Base-by-base conservation (phyloP, 2,113 vertebrate species). In the Oncorhynchus kisutch region DNA sequence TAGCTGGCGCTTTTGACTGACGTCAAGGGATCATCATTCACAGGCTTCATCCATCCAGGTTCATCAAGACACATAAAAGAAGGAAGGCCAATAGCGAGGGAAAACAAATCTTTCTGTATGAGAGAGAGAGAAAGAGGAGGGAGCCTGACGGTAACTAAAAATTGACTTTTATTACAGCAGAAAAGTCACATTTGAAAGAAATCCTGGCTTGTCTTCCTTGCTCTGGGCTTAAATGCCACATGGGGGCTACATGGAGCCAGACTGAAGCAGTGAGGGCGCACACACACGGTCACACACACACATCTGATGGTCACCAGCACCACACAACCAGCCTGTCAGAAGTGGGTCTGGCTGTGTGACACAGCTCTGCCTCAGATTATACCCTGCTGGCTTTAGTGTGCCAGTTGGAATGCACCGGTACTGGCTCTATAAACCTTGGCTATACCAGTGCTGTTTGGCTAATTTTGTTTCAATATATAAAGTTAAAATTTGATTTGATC, bases 321-420 rank as follows among this genome's bases (percentile, higher is more conserved):
- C 31, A 70, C 64, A 59, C 25, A 49, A 0, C 12, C 59, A 62
- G 49, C 4, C 72, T 64, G 78, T 78, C 74, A 82, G 31, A 69
- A 20, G 24, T 25, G 49, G 73, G 54, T 49, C 70, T 57, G 70
- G 69, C 69, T 71, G 73, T 34, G 65, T 70, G 67, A 84, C 74
- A 77, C n/a, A 70, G 75, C 45, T 6, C 69, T 59, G 60, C 73
- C 66, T 80, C 76, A 75, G 66, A 81, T 71, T 24, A 73, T 70
- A 60, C 72, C 72, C 78, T 81, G 79, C 78, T 34, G 39, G 62
- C 62, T 62, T 78, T 67, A 82, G 77, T 71, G 76, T 69, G 54
- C 75, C 72, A 86, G 72, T 84, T 84, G 68, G 75, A 82, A 73
- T 69, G 69, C 84, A 68, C 72, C 25, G 57, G 70, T 69, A 76